phyloP scores from a whole-genome alignment of 2,888 invertebrate species.

The Chloroclysta siterata region DNA sequence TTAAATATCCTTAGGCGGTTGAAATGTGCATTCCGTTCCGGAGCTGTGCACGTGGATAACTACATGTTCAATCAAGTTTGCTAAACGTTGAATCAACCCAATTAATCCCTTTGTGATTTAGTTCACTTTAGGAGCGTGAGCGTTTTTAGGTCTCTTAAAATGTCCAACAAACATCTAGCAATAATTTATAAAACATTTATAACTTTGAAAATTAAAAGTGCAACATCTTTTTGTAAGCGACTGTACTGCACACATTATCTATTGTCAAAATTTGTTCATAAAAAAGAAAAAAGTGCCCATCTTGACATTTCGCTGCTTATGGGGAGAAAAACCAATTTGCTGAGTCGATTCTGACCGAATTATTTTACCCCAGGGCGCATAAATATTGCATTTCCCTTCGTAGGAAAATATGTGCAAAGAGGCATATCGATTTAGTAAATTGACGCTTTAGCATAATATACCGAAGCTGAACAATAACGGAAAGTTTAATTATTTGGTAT shows the following conservation, averaged over 20 bases:
- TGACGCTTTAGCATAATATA: constrained; percentile 28
- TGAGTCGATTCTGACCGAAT: constrained; percentile 59
- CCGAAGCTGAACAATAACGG: constrained; percentile 13
- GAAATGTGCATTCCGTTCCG: constrained; percentile 40
- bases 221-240: too few species aligned
- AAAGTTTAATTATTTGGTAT: not conserved
- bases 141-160: constrained; percentile 3
- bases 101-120: constrained; percentile 58
- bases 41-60: constrained; percentile 15
- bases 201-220: too few species aligned
- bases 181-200: not conserved
- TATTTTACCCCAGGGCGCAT: constrained; percentile 63
- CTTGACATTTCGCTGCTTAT: constrained; percentile 54
- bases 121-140: constrained; percentile 38
- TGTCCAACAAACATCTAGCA: not conserved
- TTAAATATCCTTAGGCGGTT: constrained; percentile 19
- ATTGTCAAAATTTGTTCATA: constrained; percentile 8
- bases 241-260: not conserved
- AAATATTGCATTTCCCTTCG: constrained; percentile 53
- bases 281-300: constrained; percentile 44
- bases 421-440: constrained; percentile 35
- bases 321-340: constrained; percentile 55
- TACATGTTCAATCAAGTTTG: constrained; percentile 53
- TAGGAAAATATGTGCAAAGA: constrained; percentile 37
- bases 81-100: constrained; percentile 51